Percentiles rank a stretch among this genome's conserved stretches.
These are phyloP conservation scores for Microctonus brassicae DNA, from an alignment of 2,888 invertebrate species.

Conservation along the genomic window DNA sequence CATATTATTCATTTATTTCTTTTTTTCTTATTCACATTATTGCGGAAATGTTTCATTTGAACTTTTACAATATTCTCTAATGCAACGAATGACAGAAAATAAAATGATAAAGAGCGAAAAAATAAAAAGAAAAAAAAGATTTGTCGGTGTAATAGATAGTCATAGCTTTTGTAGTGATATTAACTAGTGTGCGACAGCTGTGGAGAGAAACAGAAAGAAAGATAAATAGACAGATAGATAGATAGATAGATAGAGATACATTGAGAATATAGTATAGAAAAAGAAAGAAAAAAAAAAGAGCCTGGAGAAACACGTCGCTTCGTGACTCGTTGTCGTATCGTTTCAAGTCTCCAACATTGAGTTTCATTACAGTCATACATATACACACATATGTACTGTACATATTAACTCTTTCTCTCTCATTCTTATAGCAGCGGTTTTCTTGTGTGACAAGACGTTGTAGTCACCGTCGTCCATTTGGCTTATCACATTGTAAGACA, in stretches of 20 bases:
- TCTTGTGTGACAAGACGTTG: constrained; percentile 24
- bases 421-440: constrained; percentile 21
- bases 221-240: background rate
- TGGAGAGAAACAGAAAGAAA: background rate
- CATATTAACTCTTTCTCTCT: constrained; percentile 7
- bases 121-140: background rate
- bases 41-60: background rate
- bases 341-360: constrained; percentile 3
- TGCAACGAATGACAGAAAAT: background rate
- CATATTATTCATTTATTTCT: background rate
- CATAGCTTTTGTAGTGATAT: background rate
- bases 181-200: background rate
- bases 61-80: background rate
- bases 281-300: background rate
- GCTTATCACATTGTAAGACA: constrained; percentile 65
- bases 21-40: background rate
- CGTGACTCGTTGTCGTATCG: constrained; percentile 11
- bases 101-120: background rate
- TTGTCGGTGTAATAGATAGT: background rate
- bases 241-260: background rate
- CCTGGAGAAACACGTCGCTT: background rate
- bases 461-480: constrained; percentile 49
- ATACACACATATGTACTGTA: background rate
- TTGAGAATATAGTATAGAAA: background rate
- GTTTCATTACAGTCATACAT: background rate